Percentiles rank a stretch among this genome's conserved stretches.
These are phyloP conservation scores for Therioaphis trifolii DNA, from an alignment of 2,888 invertebrate genomes.

Conservation along the genomic window DNA sequence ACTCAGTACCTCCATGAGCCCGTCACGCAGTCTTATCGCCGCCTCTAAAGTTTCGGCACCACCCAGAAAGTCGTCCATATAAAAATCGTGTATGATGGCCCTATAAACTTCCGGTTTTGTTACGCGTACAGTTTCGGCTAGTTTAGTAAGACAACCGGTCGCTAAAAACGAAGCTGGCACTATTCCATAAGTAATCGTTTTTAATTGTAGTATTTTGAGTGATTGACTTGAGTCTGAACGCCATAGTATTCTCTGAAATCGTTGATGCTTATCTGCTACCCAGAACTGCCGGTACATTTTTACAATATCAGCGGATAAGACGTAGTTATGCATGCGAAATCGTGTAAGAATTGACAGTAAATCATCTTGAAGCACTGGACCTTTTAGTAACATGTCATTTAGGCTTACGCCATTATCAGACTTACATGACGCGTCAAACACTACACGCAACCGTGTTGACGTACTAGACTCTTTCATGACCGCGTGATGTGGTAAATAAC, in stretches of 20 bases:
- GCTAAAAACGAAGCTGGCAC: background rate
- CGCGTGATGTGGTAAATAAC: background rate
- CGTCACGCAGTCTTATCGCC: too few relatives aligned
- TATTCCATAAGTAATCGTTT: background rate
- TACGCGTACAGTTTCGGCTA: background rate
- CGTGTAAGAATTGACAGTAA: background rate
- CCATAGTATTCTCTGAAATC: slow-evolving; percentile 65
- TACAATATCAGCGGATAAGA: slow-evolving; percentile 8
- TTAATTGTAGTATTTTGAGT: slow-evolving; percentile 62
- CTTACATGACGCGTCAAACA: slow-evolving; percentile 19
- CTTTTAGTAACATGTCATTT: slow-evolving; percentile 7
- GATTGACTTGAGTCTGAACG: slow-evolving; percentile 63
- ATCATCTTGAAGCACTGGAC: slow-evolving; percentile 22
- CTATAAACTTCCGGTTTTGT: too few relatives aligned
- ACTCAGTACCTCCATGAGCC: too few relatives aligned
- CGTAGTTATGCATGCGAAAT: slow-evolving; percentile 2
- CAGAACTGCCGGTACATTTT: slow-evolving; percentile 28
- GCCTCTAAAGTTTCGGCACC: too few relatives aligned
- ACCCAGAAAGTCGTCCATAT: too few relatives aligned
- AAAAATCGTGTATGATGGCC: too few relatives aligned
- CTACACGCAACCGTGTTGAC: background rate
- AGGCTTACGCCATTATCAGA: background rate
- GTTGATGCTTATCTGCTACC: background rate
- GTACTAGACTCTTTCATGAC: background rate
- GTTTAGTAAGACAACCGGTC: background rate